A percentile compares a stretch with the other conserved stretches of the same genome.
Conservation (phyloP, 2,113 vertebrate genomes). For the Scalopus aquaticus region DNA sequence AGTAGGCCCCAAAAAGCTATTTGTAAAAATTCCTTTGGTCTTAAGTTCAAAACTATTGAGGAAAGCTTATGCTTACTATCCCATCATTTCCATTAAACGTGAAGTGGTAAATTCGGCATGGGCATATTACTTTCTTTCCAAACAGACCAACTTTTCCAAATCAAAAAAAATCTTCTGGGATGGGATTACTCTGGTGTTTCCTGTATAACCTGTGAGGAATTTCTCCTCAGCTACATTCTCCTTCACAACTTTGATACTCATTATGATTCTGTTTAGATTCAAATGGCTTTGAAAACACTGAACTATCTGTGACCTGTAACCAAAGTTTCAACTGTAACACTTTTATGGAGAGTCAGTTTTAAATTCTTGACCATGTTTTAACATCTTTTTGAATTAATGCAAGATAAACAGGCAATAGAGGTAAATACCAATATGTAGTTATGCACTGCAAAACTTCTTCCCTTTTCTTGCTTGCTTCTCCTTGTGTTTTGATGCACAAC, state of each 20-base stretch:
- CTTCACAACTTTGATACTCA: not conserved
- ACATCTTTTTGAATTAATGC: not conserved
- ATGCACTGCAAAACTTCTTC: not conserved
- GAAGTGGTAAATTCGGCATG: not conserved
- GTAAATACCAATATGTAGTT: not conserved
- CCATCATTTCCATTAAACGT: not conserved
- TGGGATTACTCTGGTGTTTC: not conserved
- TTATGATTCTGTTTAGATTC: slow-evolving; percentile 24
- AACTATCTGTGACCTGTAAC: not conserved
- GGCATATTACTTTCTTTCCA: not conserved
- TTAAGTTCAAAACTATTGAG: not conserved
- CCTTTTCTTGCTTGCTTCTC: not conserved
- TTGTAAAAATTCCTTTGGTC: not conserved
- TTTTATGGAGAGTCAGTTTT: not conserved
- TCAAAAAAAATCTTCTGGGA: not conserved
- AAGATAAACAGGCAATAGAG: not conserved
- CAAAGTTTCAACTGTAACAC: not conserved
- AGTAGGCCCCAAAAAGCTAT: not conserved
- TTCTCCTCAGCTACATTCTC: not conserved
- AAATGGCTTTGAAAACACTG: not conserved
- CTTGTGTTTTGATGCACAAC: not conserved
- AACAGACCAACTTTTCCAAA: not conserved
- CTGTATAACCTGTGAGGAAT: not conserved
- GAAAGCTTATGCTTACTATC: not conserved
- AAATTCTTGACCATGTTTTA: not conserved